Evolutionary conservation across 2,888 invertebrate genomes (phyloP), one percentile per base, ranked within the genome.

Genomic region (Pyrocoelia pectoralis): DNA sequence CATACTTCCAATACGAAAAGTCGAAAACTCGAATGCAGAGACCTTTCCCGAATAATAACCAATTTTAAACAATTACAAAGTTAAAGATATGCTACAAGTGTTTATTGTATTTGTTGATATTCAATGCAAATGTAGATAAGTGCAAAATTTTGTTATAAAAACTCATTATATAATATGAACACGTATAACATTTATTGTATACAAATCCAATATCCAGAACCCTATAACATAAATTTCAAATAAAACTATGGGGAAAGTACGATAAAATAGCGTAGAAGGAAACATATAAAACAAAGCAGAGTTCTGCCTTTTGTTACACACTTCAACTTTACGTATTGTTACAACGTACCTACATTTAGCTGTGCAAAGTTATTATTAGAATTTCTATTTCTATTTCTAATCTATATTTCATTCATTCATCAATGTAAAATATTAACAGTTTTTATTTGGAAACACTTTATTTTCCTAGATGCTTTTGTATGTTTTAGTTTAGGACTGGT

Each of bases 131-230:
- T n/a, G 33, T 33, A 2, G 33, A 33, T 33, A 33, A 33, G 10
- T 33, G n/a, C 10, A 6, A n/a, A 33, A 24, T 8, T 33, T 33
- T 8, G 33, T 33, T 2, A 10, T n/a, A 33, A n/a, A 33, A 33
- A 33, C 33, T 6, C 33, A 2, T 6, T 3, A 6, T 24, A 24
- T 24, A 24, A 33, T 33, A 33, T 33, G 33, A 33, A 33, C 8
- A 33, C 33, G n/a, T n/a, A 33, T 33, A 33, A n/a, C 33, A n/a
- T 33, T n/a, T 33, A n/a, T 33, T 33, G 33, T 33, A n/a, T 33
- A 33, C 33, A 33, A 33, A 33, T 33, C 33, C 33, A 6, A 33
- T 33, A 33, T 33, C 33, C 33, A 33, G 10, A 24, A 33, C 33
- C 33, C 8, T n/a, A 6, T 33, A 33, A n/a, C 33, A 33, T 33